Evolutionary conservation across 2,888 invertebrate species (phyloP), one percentile per base, ranked within the genome.

Genomic region (Miltochrista miniata): DNA sequence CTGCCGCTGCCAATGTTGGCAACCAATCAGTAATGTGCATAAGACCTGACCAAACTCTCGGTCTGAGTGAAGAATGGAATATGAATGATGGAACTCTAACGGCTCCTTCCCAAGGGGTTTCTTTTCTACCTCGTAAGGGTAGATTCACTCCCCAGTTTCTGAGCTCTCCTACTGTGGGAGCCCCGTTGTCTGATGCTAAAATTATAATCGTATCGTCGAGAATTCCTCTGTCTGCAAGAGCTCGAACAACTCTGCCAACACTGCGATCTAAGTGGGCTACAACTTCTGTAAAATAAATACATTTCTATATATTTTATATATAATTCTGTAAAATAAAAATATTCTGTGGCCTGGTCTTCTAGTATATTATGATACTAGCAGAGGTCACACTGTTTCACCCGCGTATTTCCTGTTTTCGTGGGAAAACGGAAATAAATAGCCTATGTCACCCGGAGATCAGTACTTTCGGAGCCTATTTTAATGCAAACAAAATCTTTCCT

Each of bases 151-250:
- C 96, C 60, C 94, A 93, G 78, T 97, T 98, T 43, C 93, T 89
- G 70, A 96, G 94, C 38, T 93, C 77, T 0, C 97, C 97, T 38
- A 93, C 91, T 0, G 96, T 95, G 0, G 96, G 96, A 0, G 95
- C 96, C 0, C 98, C 97, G 75, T 98, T 98, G 77, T 98, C 98
- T 7, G 97, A 96, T 59, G 96, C 94, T 76, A 98, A 98, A 2
- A 98, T 79, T 37, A 99, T 93, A 18, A 99, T 93, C 0, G 97
- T 96, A 74, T 98, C 95, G 24, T 96, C 92, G 56, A 98, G 85
- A 85, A 97, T 94, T 0, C 93, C 87, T 46, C 91, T 93, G 1
- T 93, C 86, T 31, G 94, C 90, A 36, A 98, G 86, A 7, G 96
- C 95, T 47, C 90, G 78, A 0, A 97, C 92, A 14, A 98, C 92